Evolutionary conservation across 2,888 invertebrate genomes (phyloP), one percentile per base, ranked within the genome.

Genomic region (Ashinkailepas kermadecensis): DNA sequence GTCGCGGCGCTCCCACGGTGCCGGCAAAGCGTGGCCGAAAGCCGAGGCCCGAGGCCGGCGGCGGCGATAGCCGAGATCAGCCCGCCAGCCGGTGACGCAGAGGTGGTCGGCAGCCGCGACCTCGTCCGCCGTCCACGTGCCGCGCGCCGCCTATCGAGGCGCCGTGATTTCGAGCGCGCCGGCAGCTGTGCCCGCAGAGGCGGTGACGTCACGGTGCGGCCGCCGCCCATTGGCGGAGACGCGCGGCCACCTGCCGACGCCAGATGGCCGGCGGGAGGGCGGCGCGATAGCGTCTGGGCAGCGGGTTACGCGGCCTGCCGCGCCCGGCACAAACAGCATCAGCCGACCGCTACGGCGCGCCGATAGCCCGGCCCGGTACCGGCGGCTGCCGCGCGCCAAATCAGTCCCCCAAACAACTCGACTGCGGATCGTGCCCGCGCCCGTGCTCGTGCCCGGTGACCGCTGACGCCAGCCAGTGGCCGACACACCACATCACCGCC

Each of bases 191-290:
- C 54, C 74, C 54, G 56, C 74, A 21, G 56, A 54, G 56, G 59
- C 58, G 9, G 79, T 79, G 79, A 79, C 79, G 79, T 79, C 79
- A 79, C 13, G 23, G 7, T 0, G 12, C 23, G 23, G 58, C 79
- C 15, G 59, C 23, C 57, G 23, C 58, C 25, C 23, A 79, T 79
- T 79, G 79, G 79, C 21, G 58, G 59, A 79, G 79, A 79, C 79
- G 23, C 8, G 12, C 23, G 58, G 59, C 79, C 79, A 79, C 79
- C 79, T 79, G 79, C 79, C 23, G 11, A 4, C 79, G 79, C 79
- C 57, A 13, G 74, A 13, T 18, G 18, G 65, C 65, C 23, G 65
- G 65, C 65, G 10, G 65, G 18, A 7, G 23, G 9, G 65, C n/a
- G 65, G 9, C 65, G 0, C 65, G 65, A 23, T 23, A 3, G 59